Conservation (phyloP, 2,888 invertebrate genomes). For the Ornithoptera alexandrae region DNA sequence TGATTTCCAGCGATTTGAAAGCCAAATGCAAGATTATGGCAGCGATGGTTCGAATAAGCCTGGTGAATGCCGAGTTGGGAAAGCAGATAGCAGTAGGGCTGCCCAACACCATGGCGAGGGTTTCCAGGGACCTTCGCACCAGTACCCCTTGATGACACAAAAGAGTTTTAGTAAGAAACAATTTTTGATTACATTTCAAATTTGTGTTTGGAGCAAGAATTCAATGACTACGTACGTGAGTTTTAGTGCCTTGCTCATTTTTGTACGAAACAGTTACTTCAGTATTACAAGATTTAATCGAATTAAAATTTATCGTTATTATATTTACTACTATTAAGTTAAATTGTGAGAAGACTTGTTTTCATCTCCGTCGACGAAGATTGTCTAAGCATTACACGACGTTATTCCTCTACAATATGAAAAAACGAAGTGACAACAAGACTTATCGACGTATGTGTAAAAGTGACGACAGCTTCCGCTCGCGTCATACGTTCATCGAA, state of each 20-base stretch:
- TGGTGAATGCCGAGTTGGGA: constrained; percentile 58
- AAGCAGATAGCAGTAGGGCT: constrained; percentile 47
- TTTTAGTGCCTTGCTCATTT: neutral
- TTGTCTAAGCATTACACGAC: too few species aligned
- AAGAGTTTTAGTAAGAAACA: constrained; percentile 59
- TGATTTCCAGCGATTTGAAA: constrained; percentile 47
- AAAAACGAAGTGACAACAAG: too few species aligned
- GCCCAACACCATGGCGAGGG: constrained; percentile 48
- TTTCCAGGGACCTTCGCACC: constrained; percentile 46
- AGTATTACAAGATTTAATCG: too few species aligned
- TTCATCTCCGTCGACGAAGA: too few species aligned
- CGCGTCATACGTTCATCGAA: too few species aligned
- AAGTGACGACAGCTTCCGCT: too few species aligned
- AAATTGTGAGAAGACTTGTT: too few species aligned
- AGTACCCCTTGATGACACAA: constrained; percentile 60
- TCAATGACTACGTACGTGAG: neutral
- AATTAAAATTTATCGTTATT: too few species aligned
- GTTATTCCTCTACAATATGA: too few species aligned
- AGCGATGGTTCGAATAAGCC: constrained; percentile 60
- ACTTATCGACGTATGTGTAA: too few species aligned
- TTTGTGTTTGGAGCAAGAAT: neutral
- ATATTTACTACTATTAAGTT: too few species aligned
- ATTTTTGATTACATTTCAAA: neutral
- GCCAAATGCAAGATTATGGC: constrained; percentile 77
- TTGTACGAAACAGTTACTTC: too few species aligned